Evolutionary conservation across 2,888 invertebrate genomes (phyloP).

Genomic region (Branchellion lobata): DNA sequence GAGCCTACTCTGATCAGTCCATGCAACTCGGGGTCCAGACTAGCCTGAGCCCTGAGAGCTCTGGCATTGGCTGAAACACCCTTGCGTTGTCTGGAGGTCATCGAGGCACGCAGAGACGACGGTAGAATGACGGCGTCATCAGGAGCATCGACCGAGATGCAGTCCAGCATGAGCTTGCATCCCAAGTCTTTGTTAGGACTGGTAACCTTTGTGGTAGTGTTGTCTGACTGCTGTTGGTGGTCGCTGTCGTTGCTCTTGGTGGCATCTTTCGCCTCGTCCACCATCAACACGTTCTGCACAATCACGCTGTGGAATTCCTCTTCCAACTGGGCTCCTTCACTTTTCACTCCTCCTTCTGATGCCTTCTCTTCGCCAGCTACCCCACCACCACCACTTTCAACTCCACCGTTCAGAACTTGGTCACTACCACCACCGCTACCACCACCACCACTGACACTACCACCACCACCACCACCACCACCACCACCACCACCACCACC

Average conservation of each 20-base stretch:
- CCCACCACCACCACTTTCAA: background rate
- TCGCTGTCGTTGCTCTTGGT: background rate
- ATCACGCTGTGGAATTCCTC: background rate
- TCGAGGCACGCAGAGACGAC: conserved; percentile 50
- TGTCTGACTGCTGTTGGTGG: background rate
- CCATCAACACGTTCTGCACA: conserved; percentile 4
- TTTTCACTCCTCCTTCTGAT: background rate
- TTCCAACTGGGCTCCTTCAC: background rate
- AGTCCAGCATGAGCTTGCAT: conserved; percentile 46
- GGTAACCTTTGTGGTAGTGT: background rate
- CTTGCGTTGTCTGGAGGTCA: conserved; percentile 45
- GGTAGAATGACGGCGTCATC: conserved; percentile 52
- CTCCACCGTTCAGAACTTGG: background rate
- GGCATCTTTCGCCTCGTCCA: background rate
- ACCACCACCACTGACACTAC: background rate
- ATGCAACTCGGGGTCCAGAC: conserved; percentile 24
- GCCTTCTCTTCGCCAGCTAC: background rate
- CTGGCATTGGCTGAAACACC: background rate
- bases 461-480: too few relatives aligned
- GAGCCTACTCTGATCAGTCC: conserved; percentile 34
- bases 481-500: background rate
- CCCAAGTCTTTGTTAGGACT: background rate
- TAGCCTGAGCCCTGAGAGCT: background rate
- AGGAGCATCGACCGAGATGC: conserved; percentile 48
- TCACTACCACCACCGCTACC: background rate